A percentile compares a stretch with the other conserved stretches of the same genome.
phyloP scores from a whole-genome alignment of 2,113 vertebrate genomes.

The Crotalus horridus region DNA sequence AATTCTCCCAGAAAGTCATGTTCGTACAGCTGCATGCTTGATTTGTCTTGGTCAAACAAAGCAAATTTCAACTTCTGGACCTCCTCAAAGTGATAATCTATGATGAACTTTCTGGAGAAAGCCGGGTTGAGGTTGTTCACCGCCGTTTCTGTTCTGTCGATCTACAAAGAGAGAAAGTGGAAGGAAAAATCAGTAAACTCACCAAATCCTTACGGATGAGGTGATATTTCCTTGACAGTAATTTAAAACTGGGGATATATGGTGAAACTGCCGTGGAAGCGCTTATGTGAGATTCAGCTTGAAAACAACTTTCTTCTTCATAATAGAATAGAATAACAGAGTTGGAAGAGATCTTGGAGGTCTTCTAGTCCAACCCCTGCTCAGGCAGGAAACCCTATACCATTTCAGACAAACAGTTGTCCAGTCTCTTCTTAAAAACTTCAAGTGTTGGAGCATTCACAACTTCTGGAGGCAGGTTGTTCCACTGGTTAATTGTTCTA shows the following conservation, averaged over 20 bases:
- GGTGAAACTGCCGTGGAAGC: background rate
- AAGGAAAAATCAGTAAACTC: background rate
- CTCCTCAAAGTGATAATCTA: constrained; percentile 96
- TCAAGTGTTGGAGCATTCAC: too few relatives aligned
- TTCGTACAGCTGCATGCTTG: constrained; percentile 87
- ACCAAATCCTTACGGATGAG: background rate
- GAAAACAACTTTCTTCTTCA: background rate
- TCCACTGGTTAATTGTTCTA: too few relatives aligned
- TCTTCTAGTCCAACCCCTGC: too few relatives aligned
- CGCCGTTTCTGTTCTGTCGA: constrained; percentile 90
- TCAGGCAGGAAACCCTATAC: too few relatives aligned
- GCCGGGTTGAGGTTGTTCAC: constrained; percentile 96
- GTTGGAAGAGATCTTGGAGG: too few relatives aligned
- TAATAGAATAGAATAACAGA: too few relatives aligned
- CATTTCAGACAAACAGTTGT: too few relatives aligned
- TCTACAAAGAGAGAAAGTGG: constrained; percentile 63
- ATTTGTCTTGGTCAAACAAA: constrained; percentile 96
- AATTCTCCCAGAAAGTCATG: constrained; percentile 96
- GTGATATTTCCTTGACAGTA: background rate
- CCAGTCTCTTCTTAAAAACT: too few relatives aligned
- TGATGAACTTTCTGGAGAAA: constrained; percentile 90
- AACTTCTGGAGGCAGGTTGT: too few relatives aligned
- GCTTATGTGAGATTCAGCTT: background rate
- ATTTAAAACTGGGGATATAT: background rate
- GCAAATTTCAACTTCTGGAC: constrained; percentile 97